phyloP scores from a whole-genome alignment of 2,797 vertebrate species.

The Trachops cirrhosus region DNA sequence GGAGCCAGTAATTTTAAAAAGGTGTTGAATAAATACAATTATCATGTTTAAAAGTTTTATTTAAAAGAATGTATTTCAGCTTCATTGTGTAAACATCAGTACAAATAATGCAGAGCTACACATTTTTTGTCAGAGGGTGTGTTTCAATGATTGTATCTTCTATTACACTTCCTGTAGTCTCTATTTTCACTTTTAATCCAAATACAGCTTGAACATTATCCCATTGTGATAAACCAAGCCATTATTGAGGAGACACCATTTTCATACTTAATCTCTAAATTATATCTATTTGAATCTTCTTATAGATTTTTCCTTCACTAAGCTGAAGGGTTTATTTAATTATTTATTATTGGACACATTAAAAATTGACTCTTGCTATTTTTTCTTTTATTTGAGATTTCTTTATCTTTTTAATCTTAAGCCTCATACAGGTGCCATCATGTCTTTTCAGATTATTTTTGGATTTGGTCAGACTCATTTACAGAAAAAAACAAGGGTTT shows the following conservation, averaged over 20 bases:
- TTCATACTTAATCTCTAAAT: conserved; percentile 59
- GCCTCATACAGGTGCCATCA: neutral
- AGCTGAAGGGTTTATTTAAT: conserved; percentile 1
- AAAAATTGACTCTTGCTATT: neutral
- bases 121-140: neutral
- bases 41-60: neutral
- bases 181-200: conserved; percentile 22
- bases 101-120: neutral
- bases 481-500: neutral
- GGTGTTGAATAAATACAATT: neutral
- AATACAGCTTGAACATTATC: neutral
- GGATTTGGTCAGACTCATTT: neutral
- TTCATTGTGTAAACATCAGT: neutral
- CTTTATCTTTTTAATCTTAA: neutral
- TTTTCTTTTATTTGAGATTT: conserved; percentile 22
- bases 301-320: conserved; percentile 28
- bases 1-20: neutral
- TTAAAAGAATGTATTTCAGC: neutral
- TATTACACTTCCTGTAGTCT: neutral
- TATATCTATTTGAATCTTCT: conserved; percentile 45
- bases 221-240: neutral
- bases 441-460: neutral
- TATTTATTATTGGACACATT: neutral
- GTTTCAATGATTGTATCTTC: neutral
- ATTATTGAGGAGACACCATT: neutral